Conservation (phyloP, 2,888 invertebrate species). For the Chrysodeixis includens region DNA sequence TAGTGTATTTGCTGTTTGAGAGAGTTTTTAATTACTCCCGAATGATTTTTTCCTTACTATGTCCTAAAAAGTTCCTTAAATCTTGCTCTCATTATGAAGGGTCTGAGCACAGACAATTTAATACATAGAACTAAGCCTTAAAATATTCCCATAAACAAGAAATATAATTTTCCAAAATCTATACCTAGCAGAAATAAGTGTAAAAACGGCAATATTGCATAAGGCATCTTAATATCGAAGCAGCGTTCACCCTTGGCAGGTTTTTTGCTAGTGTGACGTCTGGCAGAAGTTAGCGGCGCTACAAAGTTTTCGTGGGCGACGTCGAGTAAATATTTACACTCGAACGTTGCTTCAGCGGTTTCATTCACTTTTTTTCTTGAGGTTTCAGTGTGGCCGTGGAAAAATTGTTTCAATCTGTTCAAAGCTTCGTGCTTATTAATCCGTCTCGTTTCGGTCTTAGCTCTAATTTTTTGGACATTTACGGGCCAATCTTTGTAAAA, state of each 20-base stretch:
- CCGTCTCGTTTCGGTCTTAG: conserved; percentile 62
- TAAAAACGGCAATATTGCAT: background rate
- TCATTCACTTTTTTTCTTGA: conserved; percentile 75
- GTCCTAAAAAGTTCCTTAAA: too few species aligned
- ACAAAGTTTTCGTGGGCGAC: conserved; percentile 80
- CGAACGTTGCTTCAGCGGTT: conserved; percentile 76
- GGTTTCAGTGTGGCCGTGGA: conserved; percentile 74
- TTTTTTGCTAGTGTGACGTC: conserved; percentile 77
- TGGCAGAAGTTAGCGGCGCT: conserved; percentile 76
- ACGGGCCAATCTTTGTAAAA: conserved; percentile 16
- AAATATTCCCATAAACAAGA: too few species aligned
- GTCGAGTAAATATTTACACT: conserved; percentile 83
- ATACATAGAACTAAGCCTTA: too few species aligned
- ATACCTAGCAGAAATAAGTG: too few species aligned
- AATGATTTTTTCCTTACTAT: too few species aligned
- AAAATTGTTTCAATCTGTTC: conserved; percentile 74
- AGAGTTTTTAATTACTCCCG: background rate
- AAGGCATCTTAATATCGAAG: conserved; percentile 11
- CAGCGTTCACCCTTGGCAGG: conserved; percentile 39
- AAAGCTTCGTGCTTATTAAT: conserved; percentile 68
- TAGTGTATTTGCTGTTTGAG: background rate
- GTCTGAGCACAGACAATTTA: too few species aligned
- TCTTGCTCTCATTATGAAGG: too few species aligned
- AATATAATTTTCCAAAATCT: too few species aligned
- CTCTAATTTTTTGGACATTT: conserved; percentile 57